A percentile compares a stretch with the other conserved stretches of the same genome.
These are phyloP conservation scores for Lutraria rhynchaena DNA, from an alignment of 1,140 invertebrate genomes.

Conservation along the genomic window DNA sequence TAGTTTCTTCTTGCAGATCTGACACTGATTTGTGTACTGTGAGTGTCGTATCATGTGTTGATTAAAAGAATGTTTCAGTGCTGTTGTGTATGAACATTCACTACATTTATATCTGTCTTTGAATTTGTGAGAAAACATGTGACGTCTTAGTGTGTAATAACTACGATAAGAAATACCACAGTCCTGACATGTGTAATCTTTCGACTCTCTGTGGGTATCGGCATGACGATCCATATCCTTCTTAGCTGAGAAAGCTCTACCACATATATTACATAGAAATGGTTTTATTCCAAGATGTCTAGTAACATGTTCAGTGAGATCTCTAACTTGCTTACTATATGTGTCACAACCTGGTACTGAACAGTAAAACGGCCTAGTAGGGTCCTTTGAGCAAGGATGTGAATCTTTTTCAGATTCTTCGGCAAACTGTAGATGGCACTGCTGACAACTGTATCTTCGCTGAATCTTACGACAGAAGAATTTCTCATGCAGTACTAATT, in stretches of 20 bases:
- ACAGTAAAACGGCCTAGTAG: conserved; percentile 30
- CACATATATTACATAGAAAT: conserved; percentile 49
- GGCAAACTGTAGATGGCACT: conserved; percentile 2
- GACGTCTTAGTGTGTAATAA: conserved; percentile 14
- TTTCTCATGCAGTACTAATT: conserved; percentile 21
- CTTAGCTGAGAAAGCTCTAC: conserved; percentile 37
- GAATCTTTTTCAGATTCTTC: conserved; percentile 11
- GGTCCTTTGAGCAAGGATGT: conserved; percentile 42
- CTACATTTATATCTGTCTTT: conserved; percentile 41
- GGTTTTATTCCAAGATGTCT: conserved; percentile 47
- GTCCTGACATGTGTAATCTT: conserved; percentile 20
- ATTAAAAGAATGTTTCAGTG: conserved; percentile 19
- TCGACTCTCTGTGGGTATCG: conserved; percentile 38
- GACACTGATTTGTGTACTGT: conserved; percentile 7
- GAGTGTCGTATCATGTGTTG: conserved; percentile 38
- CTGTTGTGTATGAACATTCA: conserved; percentile 28
- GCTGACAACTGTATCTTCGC: conserved; percentile 11
- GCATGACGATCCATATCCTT: conserved; percentile 45
- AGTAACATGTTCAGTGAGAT: conserved; percentile 48
- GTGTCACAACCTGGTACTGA: conserved; percentile 6
- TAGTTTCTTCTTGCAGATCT: conserved; percentile 39
- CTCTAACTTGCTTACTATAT: conserved; percentile 26
- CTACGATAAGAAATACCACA: conserved; percentile 20
- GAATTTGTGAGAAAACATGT: conserved; percentile 36
- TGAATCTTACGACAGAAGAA: conserved; percentile 32